These are phyloP conservation scores for Andrena dorsata DNA, from an alignment of 2,888 invertebrate species.

Conservation along the genomic window DNA sequence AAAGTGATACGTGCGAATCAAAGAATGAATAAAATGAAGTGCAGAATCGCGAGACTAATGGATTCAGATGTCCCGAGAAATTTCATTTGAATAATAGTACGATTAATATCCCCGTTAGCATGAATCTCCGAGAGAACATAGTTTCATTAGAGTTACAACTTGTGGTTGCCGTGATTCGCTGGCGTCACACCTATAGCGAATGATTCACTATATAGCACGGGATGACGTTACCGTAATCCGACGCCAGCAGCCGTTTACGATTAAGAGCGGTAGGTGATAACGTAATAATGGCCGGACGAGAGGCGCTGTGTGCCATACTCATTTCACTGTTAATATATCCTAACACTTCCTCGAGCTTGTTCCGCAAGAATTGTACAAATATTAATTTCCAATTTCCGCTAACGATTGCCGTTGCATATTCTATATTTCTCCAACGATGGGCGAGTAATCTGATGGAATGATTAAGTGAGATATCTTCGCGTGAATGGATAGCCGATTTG, in stretches of 20 bases:
- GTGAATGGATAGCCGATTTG: neutral
- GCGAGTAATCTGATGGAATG: conserved; percentile 9
- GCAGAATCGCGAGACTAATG: too few species aligned
- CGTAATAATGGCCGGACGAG: conserved; percentile 37
- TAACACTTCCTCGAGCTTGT: conserved; percentile 3
- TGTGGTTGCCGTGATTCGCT: neutral
- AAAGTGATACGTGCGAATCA: too few species aligned
- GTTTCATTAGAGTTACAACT: neutral
- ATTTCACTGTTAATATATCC: neutral
- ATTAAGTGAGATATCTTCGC: neutral
- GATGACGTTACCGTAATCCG: conserved; percentile 64
- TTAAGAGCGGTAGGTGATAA: conserved; percentile 63
- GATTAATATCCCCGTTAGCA: conserved; percentile 1
- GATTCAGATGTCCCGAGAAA: neutral
- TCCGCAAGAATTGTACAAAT: conserved; percentile 65
- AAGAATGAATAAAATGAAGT: too few species aligned
- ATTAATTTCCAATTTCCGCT: conserved; percentile 36
- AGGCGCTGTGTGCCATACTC: neutral
- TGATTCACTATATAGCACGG: conserved; percentile 58
- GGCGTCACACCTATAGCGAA: conserved; percentile 11
- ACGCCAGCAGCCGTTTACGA: conserved; percentile 44
- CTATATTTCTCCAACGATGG: neutral
- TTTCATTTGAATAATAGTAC: neutral
- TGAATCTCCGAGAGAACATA: neutral
- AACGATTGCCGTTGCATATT: conserved; percentile 16